phyloP scores from a whole-genome alignment of 2,113 vertebrate genomes.

The Muntiacus reevesi region DNA sequence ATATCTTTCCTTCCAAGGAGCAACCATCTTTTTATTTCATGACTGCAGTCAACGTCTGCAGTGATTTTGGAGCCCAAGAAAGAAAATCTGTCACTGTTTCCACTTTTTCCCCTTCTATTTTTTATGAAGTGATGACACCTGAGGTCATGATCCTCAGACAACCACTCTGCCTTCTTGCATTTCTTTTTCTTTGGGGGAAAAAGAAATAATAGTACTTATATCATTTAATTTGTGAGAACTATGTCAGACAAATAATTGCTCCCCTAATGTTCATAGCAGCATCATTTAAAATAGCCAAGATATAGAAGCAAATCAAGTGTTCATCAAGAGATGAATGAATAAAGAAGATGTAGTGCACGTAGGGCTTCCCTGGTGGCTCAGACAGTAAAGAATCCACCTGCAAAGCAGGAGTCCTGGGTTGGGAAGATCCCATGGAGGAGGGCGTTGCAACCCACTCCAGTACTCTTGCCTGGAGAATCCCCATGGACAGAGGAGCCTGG shows the following conservation, averaged over 20 bases:
- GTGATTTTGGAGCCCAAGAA: not conserved
- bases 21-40: not conserved
- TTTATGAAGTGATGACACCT: not conserved
- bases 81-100: not conserved
- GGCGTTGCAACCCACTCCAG: not conserved
- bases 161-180: not conserved
- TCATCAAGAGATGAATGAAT: not conserved
- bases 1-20: not conserved
- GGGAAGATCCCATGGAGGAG: not conserved
- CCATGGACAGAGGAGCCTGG: not conserved
- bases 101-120: not conserved
- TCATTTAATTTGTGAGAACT: constrained; percentile 16
- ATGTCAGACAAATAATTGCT: not conserved
- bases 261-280: not conserved
- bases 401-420: not conserved
- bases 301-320: not conserved
- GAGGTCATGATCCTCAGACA: not conserved
- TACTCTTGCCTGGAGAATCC: not conserved
- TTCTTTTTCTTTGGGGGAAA: not conserved
- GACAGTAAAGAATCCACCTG: not conserved
- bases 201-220: not conserved
- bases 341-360: not conserved
- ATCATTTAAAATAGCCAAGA: not conserved
- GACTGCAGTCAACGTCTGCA: not conserved
- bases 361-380: not conserved